Conservation (phyloP, 2,113 vertebrate genomes). For the Scolopax mira region DNA sequence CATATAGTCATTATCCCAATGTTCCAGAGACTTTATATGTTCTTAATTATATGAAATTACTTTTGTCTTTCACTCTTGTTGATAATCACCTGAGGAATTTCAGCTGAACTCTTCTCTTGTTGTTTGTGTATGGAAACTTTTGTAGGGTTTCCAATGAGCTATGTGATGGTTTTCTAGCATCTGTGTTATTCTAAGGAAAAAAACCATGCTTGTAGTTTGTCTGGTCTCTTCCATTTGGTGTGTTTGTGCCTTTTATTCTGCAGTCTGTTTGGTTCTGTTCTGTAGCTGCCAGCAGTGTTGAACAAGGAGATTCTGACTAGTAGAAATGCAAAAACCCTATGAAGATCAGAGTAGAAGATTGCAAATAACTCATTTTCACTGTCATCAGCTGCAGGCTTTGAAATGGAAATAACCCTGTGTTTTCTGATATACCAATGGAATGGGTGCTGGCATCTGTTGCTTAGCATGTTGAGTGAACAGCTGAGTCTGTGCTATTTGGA, state of each 20-base stretch:
- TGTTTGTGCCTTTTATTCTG: background rate
- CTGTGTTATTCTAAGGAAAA: background rate
- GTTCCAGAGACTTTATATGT: background rate
- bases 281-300: background rate
- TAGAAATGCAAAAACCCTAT: background rate
- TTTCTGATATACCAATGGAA: background rate
- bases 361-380: background rate
- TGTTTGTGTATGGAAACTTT: background rate
- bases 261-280: background rate
- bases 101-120: background rate
- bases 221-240: background rate
- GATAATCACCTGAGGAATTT: background rate
- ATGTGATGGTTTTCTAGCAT: background rate
- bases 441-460: background rate
- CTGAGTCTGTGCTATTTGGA: background rate
- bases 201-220: background rate
- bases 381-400: background rate
- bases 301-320: background rate
- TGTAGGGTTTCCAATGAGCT: background rate
- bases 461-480: background rate
- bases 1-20: background rate
- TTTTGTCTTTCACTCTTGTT: background rate
- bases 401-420: background rate
- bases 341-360: background rate
- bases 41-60: background rate